Base-by-base conservation (phyloP, 2,797 vertebrate species). In the Halcyon badia region DNA sequence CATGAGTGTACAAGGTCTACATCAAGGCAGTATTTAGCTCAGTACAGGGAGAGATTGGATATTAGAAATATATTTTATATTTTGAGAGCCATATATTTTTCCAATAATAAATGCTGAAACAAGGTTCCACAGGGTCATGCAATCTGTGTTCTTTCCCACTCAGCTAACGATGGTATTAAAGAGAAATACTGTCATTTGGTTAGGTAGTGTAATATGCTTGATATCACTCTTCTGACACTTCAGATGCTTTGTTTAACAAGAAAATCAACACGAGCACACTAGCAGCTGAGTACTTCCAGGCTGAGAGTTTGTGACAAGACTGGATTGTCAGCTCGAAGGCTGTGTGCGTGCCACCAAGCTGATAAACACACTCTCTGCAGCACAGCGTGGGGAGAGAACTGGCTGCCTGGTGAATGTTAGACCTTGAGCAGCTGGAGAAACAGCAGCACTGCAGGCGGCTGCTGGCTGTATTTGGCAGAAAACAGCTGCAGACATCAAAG, bases 11-110 rank as follows among this genome's bases (percentile, higher is more conserved):
- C 19, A 81, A 62, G 18, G 51, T 54, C 51, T 11, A 57, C 31
- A 48, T 56, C 61, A 71, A 61, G 57, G n/a, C 56, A 89, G 51
- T 28, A 44, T 66, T 78, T 76, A 69, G 52, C 57, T 72, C 61
- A 86, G 57, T 42, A 42, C 0, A 56, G 35, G 33, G 25, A 87
- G 70, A 79, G 33, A 62, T 69, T 10, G 85, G 51, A 31, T 64
- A 83, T 79, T 87, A 82, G 56, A 87, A 90, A 92, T 73, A 46
- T 9, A 83, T 64, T 88, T 80, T 78, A 49, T 82, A 81, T 87
- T 94, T 85, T 4, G 3, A 92, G 92, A 94, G 48, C 31, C 56
- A 39, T n/a, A 75, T 0, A 1, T 94, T 78, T 89, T 91, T 21
- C 78, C 75, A 87, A n/a, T 57, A 77, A 80, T 26, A 87, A 73